phyloP scores from a whole-genome alignment of 1,140 invertebrate genomes.

The Drosophila mauritiana region DNA sequence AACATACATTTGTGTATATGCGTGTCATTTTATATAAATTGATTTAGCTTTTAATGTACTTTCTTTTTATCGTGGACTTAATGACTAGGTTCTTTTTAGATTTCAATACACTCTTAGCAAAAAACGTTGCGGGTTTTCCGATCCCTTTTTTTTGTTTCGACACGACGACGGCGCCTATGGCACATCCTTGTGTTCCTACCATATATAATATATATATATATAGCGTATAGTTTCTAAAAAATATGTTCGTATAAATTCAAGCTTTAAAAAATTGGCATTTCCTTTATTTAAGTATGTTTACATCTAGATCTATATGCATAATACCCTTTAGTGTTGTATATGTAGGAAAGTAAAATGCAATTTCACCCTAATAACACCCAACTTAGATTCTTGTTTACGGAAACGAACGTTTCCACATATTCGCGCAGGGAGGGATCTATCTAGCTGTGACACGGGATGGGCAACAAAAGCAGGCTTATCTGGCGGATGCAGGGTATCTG shows the following conservation, averaged over 20 bases:
- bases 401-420: conserved; percentile 10
- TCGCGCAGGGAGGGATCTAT: background rate
- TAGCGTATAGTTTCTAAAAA: conserved; percentile 78
- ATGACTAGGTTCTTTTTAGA: conserved; percentile 46
- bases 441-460: conserved; percentile 10
- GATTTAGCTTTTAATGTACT: conserved; percentile 35
- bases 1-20: conserved; percentile 5
- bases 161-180: conserved; percentile 66
- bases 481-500: background rate
- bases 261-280: conserved; percentile 77
- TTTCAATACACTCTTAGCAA: conserved; percentile 70
- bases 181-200: conserved; percentile 63
- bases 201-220: conserved; percentile 38
- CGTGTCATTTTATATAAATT: conserved; percentile 19
- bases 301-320: conserved; percentile 42
- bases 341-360: conserved; percentile 44
- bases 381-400: conserved; percentile 18
- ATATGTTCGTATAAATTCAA: conserved; percentile 69
- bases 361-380: conserved; percentile 36
- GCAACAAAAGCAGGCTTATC: conserved; percentile 13
- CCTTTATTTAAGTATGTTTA: conserved; percentile 56
- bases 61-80: conserved; percentile 42
- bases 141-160: conserved; percentile 6
- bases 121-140: conserved; percentile 29
- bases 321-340: conserved; percentile 46